Evolutionary conservation across 2,797 vertebrate species (phyloP).

Genomic region (Rhadinocentrus ornatus): DNA sequence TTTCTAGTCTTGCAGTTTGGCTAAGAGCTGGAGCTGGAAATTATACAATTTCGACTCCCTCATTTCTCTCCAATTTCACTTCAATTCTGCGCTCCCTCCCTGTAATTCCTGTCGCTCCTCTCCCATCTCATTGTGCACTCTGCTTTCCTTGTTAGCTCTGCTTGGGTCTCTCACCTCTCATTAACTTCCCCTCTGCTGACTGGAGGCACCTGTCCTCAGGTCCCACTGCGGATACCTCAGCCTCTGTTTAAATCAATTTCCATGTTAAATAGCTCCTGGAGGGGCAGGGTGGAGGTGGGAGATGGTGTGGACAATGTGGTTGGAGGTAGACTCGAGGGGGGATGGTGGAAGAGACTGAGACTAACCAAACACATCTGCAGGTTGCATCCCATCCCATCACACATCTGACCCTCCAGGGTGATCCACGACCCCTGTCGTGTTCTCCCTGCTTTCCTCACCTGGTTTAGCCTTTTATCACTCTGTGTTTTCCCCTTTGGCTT

Average conservation of each 20-base stretch:
- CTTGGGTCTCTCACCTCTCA: conserved; percentile 77
- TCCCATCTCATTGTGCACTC: conserved; percentile 53
- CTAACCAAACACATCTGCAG: no score
- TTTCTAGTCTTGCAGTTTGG: conserved; percentile 47
- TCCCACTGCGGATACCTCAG: conserved; percentile 75
- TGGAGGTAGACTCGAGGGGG: background rate
- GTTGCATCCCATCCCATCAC: no score
- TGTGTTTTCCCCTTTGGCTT: conserved; percentile 66
- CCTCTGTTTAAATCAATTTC: conserved; percentile 84
- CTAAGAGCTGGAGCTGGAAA: conserved; percentile 39
- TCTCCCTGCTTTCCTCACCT: conserved; percentile 23
- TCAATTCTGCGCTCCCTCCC: conserved; percentile 12
- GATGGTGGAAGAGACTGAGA: conserved; percentile 47
- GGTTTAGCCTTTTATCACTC: conserved; percentile 70
- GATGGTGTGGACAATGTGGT: conserved; percentile 6
- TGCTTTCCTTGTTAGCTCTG: conserved; percentile 72
- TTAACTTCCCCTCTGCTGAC: conserved; percentile 79
- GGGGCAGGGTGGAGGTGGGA: conserved; percentile 44
- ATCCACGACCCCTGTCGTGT: conserved; percentile 44
- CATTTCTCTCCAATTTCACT: conserved; percentile 31
- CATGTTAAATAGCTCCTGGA: conserved; percentile 79
- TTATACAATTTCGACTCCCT: conserved; percentile 51
- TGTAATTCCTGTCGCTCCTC: conserved; percentile 48
- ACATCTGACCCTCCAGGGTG: conserved; percentile 63
- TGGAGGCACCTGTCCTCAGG: conserved; percentile 76